phyloP scores from a whole-genome alignment of 2,888 invertebrate genomes.

The Linyphia triangularis region DNA sequence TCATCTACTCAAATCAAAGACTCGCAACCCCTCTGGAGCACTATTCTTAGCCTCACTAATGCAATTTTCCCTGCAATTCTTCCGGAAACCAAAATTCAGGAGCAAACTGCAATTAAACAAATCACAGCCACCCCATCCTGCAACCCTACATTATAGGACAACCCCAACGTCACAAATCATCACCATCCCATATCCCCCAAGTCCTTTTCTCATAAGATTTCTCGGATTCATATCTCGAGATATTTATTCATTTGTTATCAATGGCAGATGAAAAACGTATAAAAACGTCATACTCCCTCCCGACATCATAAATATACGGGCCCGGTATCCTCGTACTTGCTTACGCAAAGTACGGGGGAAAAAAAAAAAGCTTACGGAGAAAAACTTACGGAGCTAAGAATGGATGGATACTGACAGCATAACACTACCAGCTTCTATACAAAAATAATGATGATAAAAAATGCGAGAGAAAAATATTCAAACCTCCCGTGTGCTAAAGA shows the following conservation, averaged over 20 bases:
- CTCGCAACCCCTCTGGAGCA: conserved; percentile 27
- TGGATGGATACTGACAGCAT: conserved; percentile 47
- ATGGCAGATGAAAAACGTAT: conserved; percentile 61
- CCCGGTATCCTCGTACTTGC: conserved; percentile 24
- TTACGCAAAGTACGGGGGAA: background rate
- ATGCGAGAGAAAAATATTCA: conserved; percentile 56
- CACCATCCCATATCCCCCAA: background rate
- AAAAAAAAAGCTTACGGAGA: background rate
- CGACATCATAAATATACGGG: conserved; percentile 51
- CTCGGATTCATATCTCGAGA: conserved; percentile 51
- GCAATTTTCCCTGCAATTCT: background rate
- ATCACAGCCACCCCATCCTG: conserved; percentile 14
- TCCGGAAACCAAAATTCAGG: too few species aligned
- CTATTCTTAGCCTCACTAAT: background rate
- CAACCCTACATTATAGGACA: conserved; percentile 18
- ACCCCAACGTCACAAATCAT: conserved; percentile 45
- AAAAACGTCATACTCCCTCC: conserved; percentile 57
- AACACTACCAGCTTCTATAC: background rate
- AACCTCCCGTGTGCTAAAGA: conserved; percentile 60
- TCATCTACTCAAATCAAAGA: background rate
- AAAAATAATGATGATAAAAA: conserved; percentile 49
- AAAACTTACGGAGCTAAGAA: conserved; percentile 19
- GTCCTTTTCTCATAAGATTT: background rate
- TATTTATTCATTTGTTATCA: conserved; percentile 70
- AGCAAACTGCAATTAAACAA: conserved; percentile 48